phyloP scores from a whole-genome alignment of 2,113 vertebrate species.

The Agapornis roseicollis region DNA sequence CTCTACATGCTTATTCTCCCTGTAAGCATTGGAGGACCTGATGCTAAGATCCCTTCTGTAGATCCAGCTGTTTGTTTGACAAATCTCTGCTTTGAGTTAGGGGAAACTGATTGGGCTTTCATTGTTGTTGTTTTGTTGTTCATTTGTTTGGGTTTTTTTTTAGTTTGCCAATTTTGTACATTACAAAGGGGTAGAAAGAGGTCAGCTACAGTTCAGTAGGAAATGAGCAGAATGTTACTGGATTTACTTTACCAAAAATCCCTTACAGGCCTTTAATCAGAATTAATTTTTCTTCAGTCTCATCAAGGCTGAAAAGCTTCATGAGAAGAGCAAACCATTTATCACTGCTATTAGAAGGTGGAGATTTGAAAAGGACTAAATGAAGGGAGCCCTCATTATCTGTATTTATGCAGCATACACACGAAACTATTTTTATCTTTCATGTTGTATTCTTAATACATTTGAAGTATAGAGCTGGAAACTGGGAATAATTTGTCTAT shows the following conservation, averaged over 20 bases:
- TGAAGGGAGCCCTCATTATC: not conserved
- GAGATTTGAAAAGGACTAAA: slow-evolving; percentile 1
- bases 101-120: not conserved
- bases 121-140: not conserved
- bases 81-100: not conserved
- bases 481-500: slow-evolving; percentile 58
- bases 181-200: not conserved
- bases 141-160: not conserved
- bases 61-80: not conserved
- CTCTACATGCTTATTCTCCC: not conserved
- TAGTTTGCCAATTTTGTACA: not conserved
- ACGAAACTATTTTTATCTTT: slow-evolving; percentile 30
- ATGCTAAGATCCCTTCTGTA: not conserved
- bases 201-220: slow-evolving; percentile 7
- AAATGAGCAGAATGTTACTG: not conserved
- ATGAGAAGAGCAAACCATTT: slow-evolving; percentile 17
- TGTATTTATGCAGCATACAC: not conserved
- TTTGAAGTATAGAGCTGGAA: slow-evolving; percentile 40
- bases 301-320: slow-evolving; percentile 33
- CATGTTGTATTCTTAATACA: slow-evolving; percentile 7
- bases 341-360: slow-evolving; percentile 3
- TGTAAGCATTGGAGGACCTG: not conserved
- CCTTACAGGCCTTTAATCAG: slow-evolving; percentile 1
- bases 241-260: slow-evolving; percentile 11
- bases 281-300: slow-evolving; percentile 25